A percentile compares a stretch with the other conserved stretches of the same genome.
phyloP scores from a whole-genome alignment of 2,113 vertebrate genomes.

The Melanostigma gelatinosum region DNA sequence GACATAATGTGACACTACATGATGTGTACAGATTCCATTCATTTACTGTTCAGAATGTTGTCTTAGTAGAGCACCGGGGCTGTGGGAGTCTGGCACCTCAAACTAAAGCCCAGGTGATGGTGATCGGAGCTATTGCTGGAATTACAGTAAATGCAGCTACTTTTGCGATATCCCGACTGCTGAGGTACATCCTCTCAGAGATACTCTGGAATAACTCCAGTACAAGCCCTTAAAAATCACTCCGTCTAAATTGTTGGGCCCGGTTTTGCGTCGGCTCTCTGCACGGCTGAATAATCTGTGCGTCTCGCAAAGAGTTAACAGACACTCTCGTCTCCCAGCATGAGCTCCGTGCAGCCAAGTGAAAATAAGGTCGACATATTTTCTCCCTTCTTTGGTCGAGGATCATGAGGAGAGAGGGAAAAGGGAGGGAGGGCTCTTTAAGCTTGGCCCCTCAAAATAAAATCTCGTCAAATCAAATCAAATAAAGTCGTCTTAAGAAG shows the following conservation, averaged over 20 bases:
- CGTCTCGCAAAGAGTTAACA: slow-evolving; percentile 66
- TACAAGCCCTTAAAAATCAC: slow-evolving; percentile 53
- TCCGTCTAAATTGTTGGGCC: slow-evolving; percentile 1
- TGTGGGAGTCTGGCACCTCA: slow-evolving; percentile 1
- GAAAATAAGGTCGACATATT: slow-evolving; percentile 78
- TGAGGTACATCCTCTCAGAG: slow-evolving; percentile 20
- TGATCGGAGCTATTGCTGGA: slow-evolving; percentile 40
- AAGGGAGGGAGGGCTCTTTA: slow-evolving; percentile 47
- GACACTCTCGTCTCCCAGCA: slow-evolving; percentile 32
- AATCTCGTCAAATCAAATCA: slow-evolving; percentile 82
- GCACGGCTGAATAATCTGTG: slow-evolving; percentile 5
- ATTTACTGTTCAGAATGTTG: background rate
- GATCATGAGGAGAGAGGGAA: slow-evolving; percentile 66
- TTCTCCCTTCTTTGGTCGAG: slow-evolving; percentile 75
- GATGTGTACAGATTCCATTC: background rate
- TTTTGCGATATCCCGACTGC: slow-evolving; percentile 20
- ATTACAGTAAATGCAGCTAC: slow-evolving; percentile 41
- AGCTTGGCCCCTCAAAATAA: slow-evolving; percentile 73
- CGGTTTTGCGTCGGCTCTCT: background rate
- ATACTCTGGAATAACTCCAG: slow-evolving; percentile 23
- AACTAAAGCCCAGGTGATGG: slow-evolving; percentile 1
- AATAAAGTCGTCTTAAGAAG: slow-evolving; percentile 73
- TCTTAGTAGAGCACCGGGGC: background rate
- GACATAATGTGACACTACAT: background rate
- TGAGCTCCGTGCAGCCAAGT: slow-evolving; percentile 66